These are phyloP conservation scores for Agrochola lychnidis DNA, from an alignment of 2,888 invertebrate genomes.

Conservation along the genomic window DNA sequence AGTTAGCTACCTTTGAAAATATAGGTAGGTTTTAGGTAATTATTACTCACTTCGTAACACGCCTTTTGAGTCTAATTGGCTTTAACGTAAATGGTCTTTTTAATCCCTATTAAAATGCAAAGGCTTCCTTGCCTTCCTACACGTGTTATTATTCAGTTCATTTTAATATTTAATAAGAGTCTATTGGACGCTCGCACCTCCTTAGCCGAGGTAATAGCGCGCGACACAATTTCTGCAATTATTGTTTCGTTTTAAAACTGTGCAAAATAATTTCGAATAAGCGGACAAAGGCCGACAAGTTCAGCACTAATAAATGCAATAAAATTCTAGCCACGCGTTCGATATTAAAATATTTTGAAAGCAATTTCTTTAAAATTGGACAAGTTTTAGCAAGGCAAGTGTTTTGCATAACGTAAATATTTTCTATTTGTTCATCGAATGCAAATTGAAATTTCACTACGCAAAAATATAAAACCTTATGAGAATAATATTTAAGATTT, in stretches of 20 bases:
- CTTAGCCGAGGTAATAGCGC: constrained; percentile 41
- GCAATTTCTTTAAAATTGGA: constrained; percentile 44
- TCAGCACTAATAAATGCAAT: constrained; percentile 37
- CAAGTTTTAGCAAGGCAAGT: constrained; percentile 10
- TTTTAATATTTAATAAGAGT: constrained; percentile 61
- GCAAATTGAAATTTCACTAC: constrained; percentile 38
- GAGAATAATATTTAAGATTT: constrained; percentile 4
- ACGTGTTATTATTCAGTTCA: constrained; percentile 58
- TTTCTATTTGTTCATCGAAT: constrained; percentile 38
- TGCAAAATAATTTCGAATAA: constrained; percentile 40
- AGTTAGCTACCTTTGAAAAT: constrained; percentile 45
- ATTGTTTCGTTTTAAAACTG: constrained; percentile 51
- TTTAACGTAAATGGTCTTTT: constrained; percentile 55
- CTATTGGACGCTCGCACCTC: constrained; percentile 54
- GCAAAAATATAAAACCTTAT: constrained; percentile 12
- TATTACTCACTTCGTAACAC: constrained; percentile 54
- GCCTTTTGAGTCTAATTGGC: constrained; percentile 58
- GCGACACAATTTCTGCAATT: constrained; percentile 53
- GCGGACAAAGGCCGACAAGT: constrained; percentile 9
- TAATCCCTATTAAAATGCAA: constrained; percentile 66
- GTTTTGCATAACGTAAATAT: constrained; percentile 27
- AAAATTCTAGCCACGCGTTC: constrained; percentile 36
- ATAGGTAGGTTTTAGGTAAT: constrained; percentile 54
- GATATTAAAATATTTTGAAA: constrained; percentile 34
- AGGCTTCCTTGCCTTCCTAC: constrained; percentile 56